Evolutionary conservation across 2,797 vertebrate genomes (phyloP), one percentile per base, ranked within the genome.

Genomic region (Poeciliopsis turneri): DNA sequence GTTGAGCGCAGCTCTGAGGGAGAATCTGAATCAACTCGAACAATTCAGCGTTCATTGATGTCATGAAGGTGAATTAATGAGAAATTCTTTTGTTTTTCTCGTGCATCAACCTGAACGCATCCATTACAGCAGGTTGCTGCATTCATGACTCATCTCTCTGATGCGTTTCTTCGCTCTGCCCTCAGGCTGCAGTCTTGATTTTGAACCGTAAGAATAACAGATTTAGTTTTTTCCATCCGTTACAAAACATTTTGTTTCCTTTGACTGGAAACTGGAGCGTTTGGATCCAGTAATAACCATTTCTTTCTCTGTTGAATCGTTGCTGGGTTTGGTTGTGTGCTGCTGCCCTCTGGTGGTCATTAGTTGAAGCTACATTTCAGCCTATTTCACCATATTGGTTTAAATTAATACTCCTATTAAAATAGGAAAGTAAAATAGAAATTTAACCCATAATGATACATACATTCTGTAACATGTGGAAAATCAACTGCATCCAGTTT

Each of bases 261-360:
- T 33, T 41, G 20, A 5, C 30, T 23, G 23, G 57, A n/a, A 11
- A 1, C 13, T 55, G 10, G 55, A 16, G 39, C 72, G 33, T 53
- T 41, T 39, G 18, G 23, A 49, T 25, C 16, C 53, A 23, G 5
- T 10, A 8, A 36, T 8, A 11, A 72, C 16, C 39, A 25, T 43
- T 43, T 43, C 41, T 10, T 43, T 25, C 2, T n/a, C 49, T 28
- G 73, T 1, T 41, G 43, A 28, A 66, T 20, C 6, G 47, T 7
- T 20, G 47, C 9, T 18, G 18, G 28, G 41, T 45, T 75, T 64
- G 25, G 10, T 36, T 76, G 8, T 76, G 74, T 76, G 74, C 13
- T 76, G 1, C 59, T 68, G 75, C 75, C 59, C 59, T 47, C 75
- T 49, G 25, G 12, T 68, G 75, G 75, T 39, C 75, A 39, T 8